These are phyloP conservation scores for Coturnix japonica DNA, from an alignment of 2,113 vertebrate genomes.

Conservation along the genomic window DNA sequence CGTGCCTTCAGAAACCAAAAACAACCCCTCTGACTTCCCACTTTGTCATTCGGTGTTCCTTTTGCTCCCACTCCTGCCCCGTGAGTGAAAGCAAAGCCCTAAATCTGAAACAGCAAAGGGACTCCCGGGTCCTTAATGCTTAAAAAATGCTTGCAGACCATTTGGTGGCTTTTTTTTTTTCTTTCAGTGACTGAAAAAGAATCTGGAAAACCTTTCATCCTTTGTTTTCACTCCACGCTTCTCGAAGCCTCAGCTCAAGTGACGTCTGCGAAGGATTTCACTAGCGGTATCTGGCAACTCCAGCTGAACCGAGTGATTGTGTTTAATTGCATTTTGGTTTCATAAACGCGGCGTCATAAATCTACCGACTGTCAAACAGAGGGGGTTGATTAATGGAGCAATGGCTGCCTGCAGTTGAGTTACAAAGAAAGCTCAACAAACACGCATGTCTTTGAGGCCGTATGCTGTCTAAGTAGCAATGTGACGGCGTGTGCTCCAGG, in stretches of 20 bases:
- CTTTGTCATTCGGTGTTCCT: background rate
- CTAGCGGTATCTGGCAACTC: conserved; percentile 2
- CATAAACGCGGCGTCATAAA: conserved; percentile 20
- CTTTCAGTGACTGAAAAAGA: background rate
- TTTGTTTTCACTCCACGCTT: background rate
- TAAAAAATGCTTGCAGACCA: background rate
- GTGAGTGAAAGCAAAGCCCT: background rate
- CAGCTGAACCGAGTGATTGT: conserved; percentile 32
- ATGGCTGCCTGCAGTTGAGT: background rate
- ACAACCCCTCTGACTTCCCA: background rate
- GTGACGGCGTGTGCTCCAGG: background rate
- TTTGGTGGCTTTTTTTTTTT: background rate
- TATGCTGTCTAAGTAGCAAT: background rate
- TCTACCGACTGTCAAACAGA: conserved; percentile 24
- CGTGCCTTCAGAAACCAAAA: background rate
- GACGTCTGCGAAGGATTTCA: background rate
- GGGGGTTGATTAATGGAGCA: conserved; percentile 17
- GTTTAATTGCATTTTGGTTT: conserved; percentile 66
- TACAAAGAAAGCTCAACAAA: conserved; percentile 21
- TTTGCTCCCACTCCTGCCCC: background rate
- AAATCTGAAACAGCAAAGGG: background rate
- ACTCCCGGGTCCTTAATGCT: background rate
- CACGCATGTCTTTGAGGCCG: background rate
- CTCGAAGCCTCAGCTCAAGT: background rate
- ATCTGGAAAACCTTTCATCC: background rate